A percentile compares a stretch with the other conserved stretches of the same genome.
Conservation (phyloP, 2,888 invertebrate species). For the Dilophus febrilis region DNA sequence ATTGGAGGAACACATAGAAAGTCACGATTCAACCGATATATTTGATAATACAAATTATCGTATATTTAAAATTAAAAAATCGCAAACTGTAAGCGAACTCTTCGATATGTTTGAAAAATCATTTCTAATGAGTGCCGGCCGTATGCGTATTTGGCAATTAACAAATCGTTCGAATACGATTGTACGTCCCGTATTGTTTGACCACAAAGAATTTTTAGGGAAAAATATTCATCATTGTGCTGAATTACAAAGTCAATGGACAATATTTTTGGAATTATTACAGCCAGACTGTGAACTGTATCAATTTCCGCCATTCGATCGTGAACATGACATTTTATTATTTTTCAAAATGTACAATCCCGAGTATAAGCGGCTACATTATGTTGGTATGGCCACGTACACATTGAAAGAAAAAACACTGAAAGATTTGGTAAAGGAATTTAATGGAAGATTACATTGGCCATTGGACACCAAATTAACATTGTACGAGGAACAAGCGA, state of each 20-base stretch:
- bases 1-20: constrained; percentile 73
- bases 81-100: constrained; percentile 69
- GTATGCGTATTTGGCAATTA: constrained; percentile 87
- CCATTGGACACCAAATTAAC: no score
- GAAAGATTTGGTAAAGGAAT: no score
- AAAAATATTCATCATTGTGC: constrained; percentile 59
- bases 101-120: constrained; percentile 71
- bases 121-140: constrained; percentile 73
- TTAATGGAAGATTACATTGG: no score
- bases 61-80: constrained; percentile 77
- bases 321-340: constrained; percentile 80
- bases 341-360: constrained; percentile 95
- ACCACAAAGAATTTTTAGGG: constrained; percentile 60
- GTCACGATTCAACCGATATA: constrained; percentile 89
- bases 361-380: not conserved
- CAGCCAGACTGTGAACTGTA: constrained; percentile 63
- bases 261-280: constrained; percentile 75
- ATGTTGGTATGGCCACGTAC: no score
- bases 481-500: no score
- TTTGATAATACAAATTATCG: constrained; percentile 69
- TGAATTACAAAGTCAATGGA: constrained; percentile 58
- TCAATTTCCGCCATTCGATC: constrained; percentile 70
- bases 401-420: no score
- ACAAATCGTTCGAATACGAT: constrained; percentile 64
- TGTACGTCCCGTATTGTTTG: constrained; percentile 62